Conservation (phyloP, 1,140 invertebrate genomes). For the Venturia canescens region DNA sequence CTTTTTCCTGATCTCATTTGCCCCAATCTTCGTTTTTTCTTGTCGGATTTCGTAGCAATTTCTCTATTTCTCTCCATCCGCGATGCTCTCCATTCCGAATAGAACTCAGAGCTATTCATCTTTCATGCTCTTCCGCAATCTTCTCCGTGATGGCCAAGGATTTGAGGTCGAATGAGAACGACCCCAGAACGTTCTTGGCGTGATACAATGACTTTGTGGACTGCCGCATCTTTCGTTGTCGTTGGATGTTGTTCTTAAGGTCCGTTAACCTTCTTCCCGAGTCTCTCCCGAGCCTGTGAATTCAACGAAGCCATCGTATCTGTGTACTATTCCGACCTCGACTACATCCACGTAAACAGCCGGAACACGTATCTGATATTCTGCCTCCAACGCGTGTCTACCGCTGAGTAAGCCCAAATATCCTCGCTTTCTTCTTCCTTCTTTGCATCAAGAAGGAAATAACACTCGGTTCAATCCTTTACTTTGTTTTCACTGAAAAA, state of each 20-base stretch:
- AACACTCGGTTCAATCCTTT: neutral
- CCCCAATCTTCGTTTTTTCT: conserved; percentile 8
- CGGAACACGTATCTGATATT: conserved; percentile 15
- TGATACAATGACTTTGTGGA: conserved; percentile 26
- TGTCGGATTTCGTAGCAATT: neutral
- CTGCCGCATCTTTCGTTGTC: conserved; percentile 9
- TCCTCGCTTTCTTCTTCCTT: neutral
- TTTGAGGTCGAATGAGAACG: conserved; percentile 44
- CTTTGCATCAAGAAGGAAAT: neutral
- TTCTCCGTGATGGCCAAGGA: conserved; percentile 14
- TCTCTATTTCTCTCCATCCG: conserved; percentile 43
- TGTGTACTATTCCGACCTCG: conserved; percentile 18
- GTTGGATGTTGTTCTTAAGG: conserved; percentile 24
- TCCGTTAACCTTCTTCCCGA: neutral
- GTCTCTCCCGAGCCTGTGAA: neutral
- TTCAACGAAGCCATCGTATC: conserved; percentile 30
- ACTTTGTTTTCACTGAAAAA: neutral
- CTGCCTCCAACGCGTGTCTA: conserved; percentile 12
- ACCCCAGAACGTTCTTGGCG: conserved; percentile 29
- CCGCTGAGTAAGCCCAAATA: neutral
- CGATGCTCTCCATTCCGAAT: conserved; percentile 14
- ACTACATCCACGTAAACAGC: neutral
- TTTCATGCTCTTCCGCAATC: conserved; percentile 37
- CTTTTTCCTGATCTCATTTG: neutral
- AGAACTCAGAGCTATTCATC: conserved; percentile 18